Base-by-base conservation (phyloP, 2,888 invertebrate species). In the Liopterus haemorrhoidalis region DNA sequence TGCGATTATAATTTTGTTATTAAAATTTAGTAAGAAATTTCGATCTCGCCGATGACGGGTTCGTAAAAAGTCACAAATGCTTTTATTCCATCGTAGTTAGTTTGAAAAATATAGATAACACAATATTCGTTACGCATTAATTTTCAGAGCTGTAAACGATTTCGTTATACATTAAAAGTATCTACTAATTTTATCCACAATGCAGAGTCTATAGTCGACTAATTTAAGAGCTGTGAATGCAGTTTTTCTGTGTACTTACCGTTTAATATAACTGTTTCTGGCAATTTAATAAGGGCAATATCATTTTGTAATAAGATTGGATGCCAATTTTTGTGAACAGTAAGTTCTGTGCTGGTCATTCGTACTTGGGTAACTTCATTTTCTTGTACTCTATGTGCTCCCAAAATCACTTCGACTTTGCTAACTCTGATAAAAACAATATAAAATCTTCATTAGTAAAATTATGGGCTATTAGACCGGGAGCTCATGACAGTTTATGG, bases 261-360 rank as follows among this genome's bases (percentile, higher is more conserved):
- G 21, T 45, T 39, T 8, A 33, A 15, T 20, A 39, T 25, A 20
- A 39, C 32, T 4, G 16, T 12, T 25, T 39, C 21, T 8, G 45
- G 45, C 12, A 45, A 21, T 32, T 45, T 25, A 9, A 45, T 24
- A 16, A 45, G 28, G 3, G 45, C 45, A 25, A 45, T 45, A 25
- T 39, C 45, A 25, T 45, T 45, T 8, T 27, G 16, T 14, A 45
- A 19, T 9, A 57, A 59, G 2, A 49, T 20, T 1, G 61, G 12
- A 15, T 61, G 53, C 64, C 67, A 70, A 0, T 58, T 19, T 43
- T 66, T 63, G 51, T 72, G 71, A 3, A 70, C 63, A 21, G 61
- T 56, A 43, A 61, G 59, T 21, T 55, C 53, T 4, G 54, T 57
- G 18, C 60, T 53, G 30, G 44, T 55, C 27, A 60, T 33, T 12